Conservation (phyloP, 2,888 invertebrate species). For the Napeogenes inachia region DNA sequence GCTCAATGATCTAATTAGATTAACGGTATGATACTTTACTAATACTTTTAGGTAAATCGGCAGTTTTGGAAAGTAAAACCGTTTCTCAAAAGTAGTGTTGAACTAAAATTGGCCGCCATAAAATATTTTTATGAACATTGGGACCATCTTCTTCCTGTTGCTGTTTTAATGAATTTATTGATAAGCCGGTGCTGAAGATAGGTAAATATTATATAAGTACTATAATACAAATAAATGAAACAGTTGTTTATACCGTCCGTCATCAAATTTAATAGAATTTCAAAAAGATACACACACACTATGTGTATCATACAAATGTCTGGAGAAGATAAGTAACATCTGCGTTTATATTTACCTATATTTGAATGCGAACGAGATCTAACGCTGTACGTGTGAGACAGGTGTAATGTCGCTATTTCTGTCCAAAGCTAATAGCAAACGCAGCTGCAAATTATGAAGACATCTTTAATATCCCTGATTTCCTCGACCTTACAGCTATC, state of each 20-base stretch:
- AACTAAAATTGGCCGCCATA: not conserved
- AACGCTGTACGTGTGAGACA: slow-evolving; percentile 40
- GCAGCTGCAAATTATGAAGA: slow-evolving; percentile 8
- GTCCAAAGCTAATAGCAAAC: slow-evolving; percentile 32
- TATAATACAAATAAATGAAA: not conserved
- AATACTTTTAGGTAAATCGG: too few relatives aligned
- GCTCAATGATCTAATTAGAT: slow-evolving; percentile 22
- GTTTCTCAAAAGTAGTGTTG: slow-evolving; percentile 14
- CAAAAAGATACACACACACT: not conserved
- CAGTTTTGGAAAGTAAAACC: slow-evolving; percentile 2
- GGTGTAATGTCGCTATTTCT: slow-evolving; percentile 50
- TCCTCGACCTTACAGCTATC: too few relatives aligned
- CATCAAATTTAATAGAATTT: slow-evolving; percentile 1
- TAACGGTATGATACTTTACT: slow-evolving; percentile 21
- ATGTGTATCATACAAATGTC: slow-evolving; percentile 1
- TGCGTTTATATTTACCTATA: slow-evolving; percentile 30
- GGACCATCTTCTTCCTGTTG: too few relatives aligned
- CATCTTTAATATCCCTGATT: not conserved
- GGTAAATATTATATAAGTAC: not conserved
- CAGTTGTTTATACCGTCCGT: not conserved
- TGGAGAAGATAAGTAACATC: slow-evolving; percentile 30
- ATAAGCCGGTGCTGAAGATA: too few relatives aligned
- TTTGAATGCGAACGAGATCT: slow-evolving; percentile 41
- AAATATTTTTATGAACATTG: not conserved
- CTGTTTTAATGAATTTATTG: too few relatives aligned